These are phyloP conservation scores for Saccostrea echinata DNA, from an alignment of 1,140 invertebrate genomes.

Conservation along the genomic window DNA sequence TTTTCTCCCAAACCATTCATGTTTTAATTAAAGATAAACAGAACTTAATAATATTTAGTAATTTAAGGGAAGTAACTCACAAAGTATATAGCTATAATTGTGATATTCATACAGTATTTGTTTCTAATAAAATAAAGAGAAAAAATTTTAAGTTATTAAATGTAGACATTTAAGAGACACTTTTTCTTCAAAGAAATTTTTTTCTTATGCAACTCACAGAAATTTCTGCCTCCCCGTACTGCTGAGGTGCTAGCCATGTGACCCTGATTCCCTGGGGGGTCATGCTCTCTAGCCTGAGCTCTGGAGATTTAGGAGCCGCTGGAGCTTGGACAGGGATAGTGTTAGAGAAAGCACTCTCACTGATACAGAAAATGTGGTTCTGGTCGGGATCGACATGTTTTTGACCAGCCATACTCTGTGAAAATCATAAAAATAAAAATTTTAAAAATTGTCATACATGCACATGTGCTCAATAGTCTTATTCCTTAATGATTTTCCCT, in stretches of 20 bases:
- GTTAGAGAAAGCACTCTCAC: slow-evolving; percentile 77
- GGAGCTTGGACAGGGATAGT: slow-evolving; percentile 75
- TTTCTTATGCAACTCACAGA: slow-evolving; percentile 69
- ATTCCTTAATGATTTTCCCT: neutral
- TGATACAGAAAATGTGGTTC: slow-evolving; percentile 75
- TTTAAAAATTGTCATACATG: neutral
- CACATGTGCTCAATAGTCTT: neutral
- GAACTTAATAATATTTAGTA: too few relatives aligned
- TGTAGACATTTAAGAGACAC: too few relatives aligned
- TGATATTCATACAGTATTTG: too few relatives aligned
- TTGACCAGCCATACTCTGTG: slow-evolving; percentile 73
- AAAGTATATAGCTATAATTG: too few relatives aligned
- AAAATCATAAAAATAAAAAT: neutral
- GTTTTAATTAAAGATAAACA: too few relatives aligned
- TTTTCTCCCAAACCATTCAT: neutral
- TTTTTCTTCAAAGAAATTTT: neutral
- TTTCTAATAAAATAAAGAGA: too few relatives aligned
- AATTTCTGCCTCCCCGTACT: slow-evolving; percentile 78
- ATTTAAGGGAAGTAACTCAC: too few relatives aligned
- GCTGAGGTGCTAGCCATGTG: slow-evolving; percentile 78
- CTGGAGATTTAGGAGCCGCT: slow-evolving; percentile 77
- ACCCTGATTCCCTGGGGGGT: slow-evolving; percentile 77
- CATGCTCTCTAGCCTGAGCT: slow-evolving; percentile 76
- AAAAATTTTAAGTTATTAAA: too few relatives aligned
- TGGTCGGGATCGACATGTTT: slow-evolving; percentile 68